Evolutionary conservation across 2,888 invertebrate species (phyloP), one percentile per base, ranked within the genome.

Genomic region (Cosmia trapezina): DNA sequence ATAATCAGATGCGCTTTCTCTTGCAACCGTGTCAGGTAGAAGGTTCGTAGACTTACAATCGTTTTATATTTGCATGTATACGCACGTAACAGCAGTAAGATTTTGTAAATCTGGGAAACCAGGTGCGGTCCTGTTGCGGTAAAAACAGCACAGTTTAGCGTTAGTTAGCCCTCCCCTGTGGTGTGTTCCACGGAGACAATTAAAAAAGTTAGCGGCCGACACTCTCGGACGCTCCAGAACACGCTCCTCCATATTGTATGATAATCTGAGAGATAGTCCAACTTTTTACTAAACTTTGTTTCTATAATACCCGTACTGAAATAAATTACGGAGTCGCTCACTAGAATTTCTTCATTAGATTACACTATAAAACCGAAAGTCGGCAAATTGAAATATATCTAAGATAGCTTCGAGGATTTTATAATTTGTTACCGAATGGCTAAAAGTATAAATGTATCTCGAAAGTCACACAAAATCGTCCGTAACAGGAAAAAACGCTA

Each of bases 1-100:
- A 86, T 85, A 88, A 84, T 87, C 76, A 85, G 76, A 86, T 86
- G 83, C 83, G 84, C 88, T 90, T 89, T 90, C 89, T 76, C 87
- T 65, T 63, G 64, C 75, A 88, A 83, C 78, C 70, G 82, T 86
- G 87, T 86, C 86, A 84, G 72, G 76, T 65, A 66, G 81, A 51
- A 78, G 71, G 28, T 67, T 64, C 75, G 57, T 53, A 66, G 79
- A 78, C 66, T 79, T 64, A 76, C 72, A 81, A 80, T 70, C 43
- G 53, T 54, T 76, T 74, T 43, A 70, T 57, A 72, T 71, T 63
- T 64, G 17, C 71, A 78, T 76, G 57, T 43, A 19, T 22, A 5
- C 9, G 33, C 43, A 66, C 45, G 59, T 62, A 60, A 51, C 9
- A 59, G 14, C 66, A 37, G 65, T 61, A 73, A 70, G 28, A 60